phyloP scores from a whole-genome alignment of 64 coral and sea anemone genomes.

The Orbicella faveolata region DNA sequence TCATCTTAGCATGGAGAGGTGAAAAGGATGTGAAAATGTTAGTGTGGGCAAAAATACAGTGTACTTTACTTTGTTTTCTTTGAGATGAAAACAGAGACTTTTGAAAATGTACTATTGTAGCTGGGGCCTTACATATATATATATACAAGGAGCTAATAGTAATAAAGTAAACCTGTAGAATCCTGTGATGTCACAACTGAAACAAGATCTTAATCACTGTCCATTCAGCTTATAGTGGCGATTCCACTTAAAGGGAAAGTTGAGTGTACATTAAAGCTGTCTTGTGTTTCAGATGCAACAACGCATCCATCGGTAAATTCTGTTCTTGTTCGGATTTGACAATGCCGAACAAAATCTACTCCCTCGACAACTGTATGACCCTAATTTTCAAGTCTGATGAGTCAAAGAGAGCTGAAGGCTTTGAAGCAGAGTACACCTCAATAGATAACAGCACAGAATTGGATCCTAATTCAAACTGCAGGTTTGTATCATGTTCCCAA shows the following conservation, averaged over 20 bases:
- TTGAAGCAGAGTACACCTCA: slow-evolving; percentile 35
- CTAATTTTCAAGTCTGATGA: slow-evolving; percentile 47
- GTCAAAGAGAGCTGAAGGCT: neutral
- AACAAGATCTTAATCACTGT: too few relatives aligned
- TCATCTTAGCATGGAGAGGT: too few relatives aligned
- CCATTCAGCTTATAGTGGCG: too few relatives aligned
- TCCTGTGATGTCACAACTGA: too few relatives aligned
- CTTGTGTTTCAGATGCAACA: slow-evolving; percentile 2
- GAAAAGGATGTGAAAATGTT: neutral
- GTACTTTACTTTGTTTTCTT: too few relatives aligned
- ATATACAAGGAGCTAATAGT: too few relatives aligned
- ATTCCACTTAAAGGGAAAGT: neutral
- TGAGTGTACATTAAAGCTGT: neutral
- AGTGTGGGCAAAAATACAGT: neutral
- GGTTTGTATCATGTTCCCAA: neutral
- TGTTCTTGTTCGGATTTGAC: slow-evolving; percentile 34
- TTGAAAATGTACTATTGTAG: too few relatives aligned
- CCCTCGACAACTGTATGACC: slow-evolving; percentile 42
- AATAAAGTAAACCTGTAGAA: too few relatives aligned
- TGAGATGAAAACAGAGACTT: too few relatives aligned
- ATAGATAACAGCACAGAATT: slow-evolving; percentile 6
- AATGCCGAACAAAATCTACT: slow-evolving; percentile 30
- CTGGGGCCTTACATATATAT: too few relatives aligned
- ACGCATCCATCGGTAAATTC: slow-evolving; percentile 27
- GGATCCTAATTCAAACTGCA: slow-evolving; percentile 7